These are phyloP conservation scores for Brachylomia viminalis DNA, from an alignment of 2,888 invertebrate species.

Conservation along the genomic window DNA sequence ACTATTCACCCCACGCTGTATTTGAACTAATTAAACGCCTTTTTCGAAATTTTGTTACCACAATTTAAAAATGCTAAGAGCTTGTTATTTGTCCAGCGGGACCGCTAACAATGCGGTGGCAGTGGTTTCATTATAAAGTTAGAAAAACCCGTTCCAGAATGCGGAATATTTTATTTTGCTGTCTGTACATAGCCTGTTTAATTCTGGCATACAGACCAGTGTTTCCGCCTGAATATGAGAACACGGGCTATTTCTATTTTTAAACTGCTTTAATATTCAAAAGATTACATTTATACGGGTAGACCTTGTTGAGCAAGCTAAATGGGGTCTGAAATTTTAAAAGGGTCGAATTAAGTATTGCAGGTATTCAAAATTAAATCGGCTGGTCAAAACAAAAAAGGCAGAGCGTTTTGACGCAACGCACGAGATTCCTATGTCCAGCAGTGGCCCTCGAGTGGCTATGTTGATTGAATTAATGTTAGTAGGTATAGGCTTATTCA, in stretches of 20 bases:
- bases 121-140: slow-evolving; percentile 64
- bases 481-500: background rate
- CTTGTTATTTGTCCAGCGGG: slow-evolving; percentile 57
- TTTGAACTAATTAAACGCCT: slow-evolving; percentile 13
- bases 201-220: slow-evolving; percentile 32
- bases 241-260: slow-evolving; percentile 46
- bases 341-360: background rate
- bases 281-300: slow-evolving; percentile 21
- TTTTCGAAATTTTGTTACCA: slow-evolving; percentile 13
- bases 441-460: background rate
- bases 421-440: rapidly evolving
- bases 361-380: too few relatives aligned
- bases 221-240: slow-evolving; percentile 45
- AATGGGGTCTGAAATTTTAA: slow-evolving; percentile 33
- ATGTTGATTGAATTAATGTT: background rate
- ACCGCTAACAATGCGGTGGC: slow-evolving; percentile 47
- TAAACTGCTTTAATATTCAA: slow-evolving; percentile 24
- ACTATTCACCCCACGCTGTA: background rate
- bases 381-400: background rate
- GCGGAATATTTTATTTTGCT: slow-evolving; percentile 54
- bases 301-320: background rate
- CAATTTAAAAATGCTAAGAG: slow-evolving; percentile 50
- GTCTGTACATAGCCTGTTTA: slow-evolving; percentile 19
- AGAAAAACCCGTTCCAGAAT: slow-evolving; percentile 45
- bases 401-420: background rate